Base-by-base conservation (phyloP, 2,113 vertebrate genomes). In the Sylvilagus bachmani region DNA sequence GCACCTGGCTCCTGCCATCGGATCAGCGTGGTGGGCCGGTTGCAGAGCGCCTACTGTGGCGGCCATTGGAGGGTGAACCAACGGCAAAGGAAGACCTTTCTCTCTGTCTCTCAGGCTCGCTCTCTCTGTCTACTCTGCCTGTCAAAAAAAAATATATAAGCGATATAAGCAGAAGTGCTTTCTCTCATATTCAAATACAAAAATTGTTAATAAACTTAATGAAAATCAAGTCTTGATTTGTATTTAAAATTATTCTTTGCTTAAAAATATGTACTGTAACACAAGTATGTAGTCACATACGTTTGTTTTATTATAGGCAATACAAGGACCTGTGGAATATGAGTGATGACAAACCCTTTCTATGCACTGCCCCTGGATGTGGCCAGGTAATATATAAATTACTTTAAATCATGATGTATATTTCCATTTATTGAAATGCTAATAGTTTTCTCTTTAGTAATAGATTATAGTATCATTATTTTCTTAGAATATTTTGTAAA, bases 331-430 rank as follows among this genome's bases (percentile, higher is more conserved):
- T 98, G 98, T 99, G 98, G 99, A 99, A 99, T 99, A 99, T 99
- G 99, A 99, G 99, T 99, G 99, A 99, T 99, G 99, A 99, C 97
- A 99, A 99, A 99, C 99, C 99, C 91, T 99, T 99, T 98, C 99
- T 99, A 98, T 99, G 99, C 93, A 99, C 99, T 99, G 99, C 99
- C 99, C 99, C 99, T 98, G 99, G 99, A 95, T 99, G 99, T 98
- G 99, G 99, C 98, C 99, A 99, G 99, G 99, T 99, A 99, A 98
- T 97, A 78, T 6, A 93, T 71, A 86, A 79, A 66, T 97, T 95
- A 84, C 62, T 86, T 95, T 69, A 91, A 92, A 79, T 88, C 83
- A 71, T 95, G 95, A 94, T 94, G 4, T 96, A 11, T 85, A 24
- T 88, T 93, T 29, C 51, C 10, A 49, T 84, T 96, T 91, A 89